Evolutionary conservation across 2,888 invertebrate genomes (phyloP), one percentile per base, ranked within the genome.

Genomic region (Epinotia demarniana): DNA sequence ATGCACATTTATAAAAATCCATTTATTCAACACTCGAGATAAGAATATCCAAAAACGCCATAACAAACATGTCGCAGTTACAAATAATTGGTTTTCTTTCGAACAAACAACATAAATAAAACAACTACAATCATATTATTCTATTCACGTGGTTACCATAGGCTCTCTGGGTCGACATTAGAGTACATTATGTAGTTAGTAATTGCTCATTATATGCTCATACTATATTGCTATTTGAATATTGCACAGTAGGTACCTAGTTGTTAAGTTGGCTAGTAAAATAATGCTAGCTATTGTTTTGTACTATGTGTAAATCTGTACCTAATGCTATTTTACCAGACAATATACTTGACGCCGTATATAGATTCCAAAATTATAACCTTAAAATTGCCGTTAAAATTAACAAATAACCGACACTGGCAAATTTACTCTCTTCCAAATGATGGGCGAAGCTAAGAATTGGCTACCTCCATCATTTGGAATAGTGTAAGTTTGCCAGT

Each of bases 11-110:
- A 87, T 88, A 89, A 87, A 91, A 91, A 84, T 80, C 81, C 87
- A 87, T 92, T 90, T 93, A 92, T 90, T 91, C 82, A 91, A 92
- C 86, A 89, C 85, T 84, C 84, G 89, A 89, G 90, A 90, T 86
- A 61, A 60, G 72, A 80, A 87, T 88, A 81, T 91, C 87, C 86
- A 92, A 91, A 90, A 90, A 82, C 82, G 83, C 86, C 90, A 80
- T 90, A 87, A 88, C 88, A 90, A 90, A 89, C 86, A 83, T 83
- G 77, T 78, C 79, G 77, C 85, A 87, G 87, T 87, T 90, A 91
- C 85, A 87, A 79, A 82, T 83, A 86, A 85, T 82, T 86, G 86
- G 86, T 84, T 85, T 84, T 82, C 82, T 83, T 82, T 77, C 72
- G 76, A 72, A 75, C 67, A 78, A 78, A 49, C 49, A 49, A 49